phyloP scores from a whole-genome alignment of 2,888 invertebrate species.

The Leucoptera coffeella region DNA sequence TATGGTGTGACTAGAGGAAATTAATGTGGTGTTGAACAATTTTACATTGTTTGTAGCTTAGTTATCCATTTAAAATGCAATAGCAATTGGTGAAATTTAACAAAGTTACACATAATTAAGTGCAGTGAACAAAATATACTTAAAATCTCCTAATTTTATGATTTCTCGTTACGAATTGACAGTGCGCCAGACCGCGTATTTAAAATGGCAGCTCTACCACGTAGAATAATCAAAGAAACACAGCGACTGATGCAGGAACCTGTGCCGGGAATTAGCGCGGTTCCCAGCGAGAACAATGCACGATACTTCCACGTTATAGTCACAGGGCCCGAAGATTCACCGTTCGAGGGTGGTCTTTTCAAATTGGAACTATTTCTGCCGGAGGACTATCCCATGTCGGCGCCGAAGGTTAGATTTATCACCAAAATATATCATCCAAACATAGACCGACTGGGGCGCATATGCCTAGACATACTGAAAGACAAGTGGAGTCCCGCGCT shows the following conservation, averaged over 20 bases:
- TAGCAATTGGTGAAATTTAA: too few species aligned
- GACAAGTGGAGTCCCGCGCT: slow-evolving; percentile 99
- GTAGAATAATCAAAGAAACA: slow-evolving; percentile 95
- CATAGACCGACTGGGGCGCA: slow-evolving; percentile 98
- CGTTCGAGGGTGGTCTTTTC: slow-evolving; percentile 97
- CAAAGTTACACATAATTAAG: slow-evolving; percentile 23
- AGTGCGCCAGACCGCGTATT: slow-evolving; percentile 53
- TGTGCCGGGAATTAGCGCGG: slow-evolving; percentile 96
- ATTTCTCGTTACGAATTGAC: slow-evolving; percentile 45
- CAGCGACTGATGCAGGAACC: slow-evolving; percentile 97
- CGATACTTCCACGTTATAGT: slow-evolving; percentile 99
- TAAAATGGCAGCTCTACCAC: slow-evolving; percentile 84
- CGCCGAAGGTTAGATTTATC: slow-evolving; percentile 99
- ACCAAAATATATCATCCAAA: slow-evolving; percentile 99
- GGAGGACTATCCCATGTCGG: slow-evolving; percentile 99
- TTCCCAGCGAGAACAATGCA: slow-evolving; percentile 94
- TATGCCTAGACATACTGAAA: slow-evolving; percentile 98
- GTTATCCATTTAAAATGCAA: too few species aligned
- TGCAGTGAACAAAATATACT: slow-evolving; percentile 37
- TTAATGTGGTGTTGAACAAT: too few species aligned
- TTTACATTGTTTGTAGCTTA: too few species aligned
- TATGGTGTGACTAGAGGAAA: too few species aligned
- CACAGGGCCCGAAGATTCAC: slow-evolving; percentile 91
- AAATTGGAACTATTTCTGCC: slow-evolving; percentile 98
- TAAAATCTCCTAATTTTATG: slow-evolving; percentile 44